Conservation (phyloP, 2,113 vertebrate genomes). For the Oceanites oceanicus region DNA sequence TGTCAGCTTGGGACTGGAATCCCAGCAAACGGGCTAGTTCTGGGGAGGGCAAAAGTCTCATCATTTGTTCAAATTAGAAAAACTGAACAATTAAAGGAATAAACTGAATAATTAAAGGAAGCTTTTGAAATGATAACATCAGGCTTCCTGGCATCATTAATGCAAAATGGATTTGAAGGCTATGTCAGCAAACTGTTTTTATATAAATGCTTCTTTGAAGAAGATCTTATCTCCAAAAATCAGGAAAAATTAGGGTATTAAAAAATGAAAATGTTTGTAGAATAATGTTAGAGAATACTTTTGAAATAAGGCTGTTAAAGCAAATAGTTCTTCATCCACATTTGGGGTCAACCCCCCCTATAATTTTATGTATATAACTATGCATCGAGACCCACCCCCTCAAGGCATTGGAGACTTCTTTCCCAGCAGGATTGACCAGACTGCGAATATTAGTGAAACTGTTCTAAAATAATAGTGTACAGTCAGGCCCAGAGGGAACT, state of each 20-base stretch:
- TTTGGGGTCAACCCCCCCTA: background rate
- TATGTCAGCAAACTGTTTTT: background rate
- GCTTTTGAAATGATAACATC: background rate
- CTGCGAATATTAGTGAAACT: background rate
- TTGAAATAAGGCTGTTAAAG: background rate
- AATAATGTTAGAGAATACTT: background rate
- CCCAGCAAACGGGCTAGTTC: background rate
- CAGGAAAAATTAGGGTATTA: background rate
- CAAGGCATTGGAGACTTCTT: background rate
- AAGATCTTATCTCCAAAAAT: background rate
- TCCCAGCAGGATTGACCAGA: background rate
- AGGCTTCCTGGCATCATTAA: background rate
- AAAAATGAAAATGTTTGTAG: background rate
- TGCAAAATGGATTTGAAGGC: background rate
- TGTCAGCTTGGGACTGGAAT: background rate
- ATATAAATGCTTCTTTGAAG: background rate
- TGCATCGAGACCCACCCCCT: background rate
- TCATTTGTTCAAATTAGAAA: background rate
- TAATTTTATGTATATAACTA: background rate
- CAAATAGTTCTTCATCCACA: background rate
- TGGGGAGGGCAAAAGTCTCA: background rate
- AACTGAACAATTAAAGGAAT: background rate
- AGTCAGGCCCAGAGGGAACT: background rate
- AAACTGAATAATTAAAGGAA: background rate
- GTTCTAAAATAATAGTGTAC: background rate